These are phyloP conservation scores for Dromiciops gliroides DNA, from an alignment of 2,113 vertebrate species.

Conservation along the genomic window DNA sequence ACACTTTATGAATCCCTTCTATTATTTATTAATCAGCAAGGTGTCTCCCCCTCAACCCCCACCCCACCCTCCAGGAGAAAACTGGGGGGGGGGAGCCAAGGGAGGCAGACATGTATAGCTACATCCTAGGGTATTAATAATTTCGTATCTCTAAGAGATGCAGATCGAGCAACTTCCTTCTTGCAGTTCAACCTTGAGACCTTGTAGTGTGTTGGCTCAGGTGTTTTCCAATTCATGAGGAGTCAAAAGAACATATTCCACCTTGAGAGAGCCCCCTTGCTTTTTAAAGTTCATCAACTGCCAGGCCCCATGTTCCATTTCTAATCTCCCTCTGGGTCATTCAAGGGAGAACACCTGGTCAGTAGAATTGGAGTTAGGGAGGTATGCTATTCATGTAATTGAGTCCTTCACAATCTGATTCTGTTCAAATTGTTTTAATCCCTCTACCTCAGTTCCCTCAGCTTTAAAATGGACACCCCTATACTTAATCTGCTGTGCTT, in stretches of 20 bases:
- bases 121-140: slow-evolving; percentile 77
- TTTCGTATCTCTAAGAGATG: background rate
- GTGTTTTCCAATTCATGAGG: background rate
- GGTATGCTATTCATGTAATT: background rate
- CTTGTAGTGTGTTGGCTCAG: background rate
- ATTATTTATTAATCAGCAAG: slow-evolving; percentile 94
- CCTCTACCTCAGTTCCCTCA: background rate
- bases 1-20: slow-evolving; percentile 90
- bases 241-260: background rate
- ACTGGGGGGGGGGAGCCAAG: background rate
- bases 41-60: slow-evolving; percentile 81
- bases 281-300: background rate
- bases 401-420: background rate
- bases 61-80: slow-evolving; percentile 63
- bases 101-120: slow-evolving; percentile 64
- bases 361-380: background rate
- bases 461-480: background rate
- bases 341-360: background rate
- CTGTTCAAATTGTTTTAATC: background rate
- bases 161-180: slow-evolving; percentile 23
- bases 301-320: background rate
- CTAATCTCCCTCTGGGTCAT: background rate
- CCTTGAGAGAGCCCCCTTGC: background rate
- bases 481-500: background rate
- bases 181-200: slow-evolving; percentile 1